A percentile compares a stretch with the other conserved stretches of the same genome.
phyloP scores from a whole-genome alignment of 2,113 vertebrate species.

The Myotis lucifugus region DNA sequence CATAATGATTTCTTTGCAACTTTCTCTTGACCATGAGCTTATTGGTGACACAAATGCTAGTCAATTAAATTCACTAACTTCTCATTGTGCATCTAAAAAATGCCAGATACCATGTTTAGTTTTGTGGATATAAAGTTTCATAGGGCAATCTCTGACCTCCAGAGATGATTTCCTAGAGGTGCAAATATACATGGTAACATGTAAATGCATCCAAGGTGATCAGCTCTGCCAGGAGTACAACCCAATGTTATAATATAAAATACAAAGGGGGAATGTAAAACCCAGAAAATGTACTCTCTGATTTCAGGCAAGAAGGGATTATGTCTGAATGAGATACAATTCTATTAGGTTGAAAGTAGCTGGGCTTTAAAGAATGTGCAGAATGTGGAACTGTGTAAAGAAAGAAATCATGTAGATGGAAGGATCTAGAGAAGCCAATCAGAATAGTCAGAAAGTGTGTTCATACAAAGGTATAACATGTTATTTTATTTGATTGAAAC shows the following conservation, averaged over 20 bases:
- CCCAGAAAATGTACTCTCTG: not conserved
- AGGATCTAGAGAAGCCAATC: not conserved
- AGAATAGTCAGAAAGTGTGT: not conserved
- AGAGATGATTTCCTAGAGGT: not conserved
- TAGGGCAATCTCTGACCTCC: not conserved
- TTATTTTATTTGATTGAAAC: not conserved
- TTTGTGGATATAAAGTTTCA: not conserved
- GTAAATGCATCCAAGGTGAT: not conserved
- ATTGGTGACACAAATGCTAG: not conserved
- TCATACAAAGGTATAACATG: not conserved
- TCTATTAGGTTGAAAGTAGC: not conserved
- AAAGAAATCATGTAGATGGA: not conserved
- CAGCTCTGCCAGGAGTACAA: not conserved
- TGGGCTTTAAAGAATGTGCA: not conserved
- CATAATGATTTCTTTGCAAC: not conserved
- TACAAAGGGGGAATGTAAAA: not conserved
- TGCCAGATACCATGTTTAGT: not conserved
- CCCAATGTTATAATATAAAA: not conserved
- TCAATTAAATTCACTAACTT: not conserved
- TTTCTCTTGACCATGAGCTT: not conserved
- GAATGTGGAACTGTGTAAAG: not conserved
- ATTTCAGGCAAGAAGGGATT: not conserved
- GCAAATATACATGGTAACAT: not conserved
- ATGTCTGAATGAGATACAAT: not conserved
- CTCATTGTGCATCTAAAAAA: not conserved